Conservation (phyloP, 2,888 invertebrate genomes). For the Caenorhabditis drosophilae region DNA sequence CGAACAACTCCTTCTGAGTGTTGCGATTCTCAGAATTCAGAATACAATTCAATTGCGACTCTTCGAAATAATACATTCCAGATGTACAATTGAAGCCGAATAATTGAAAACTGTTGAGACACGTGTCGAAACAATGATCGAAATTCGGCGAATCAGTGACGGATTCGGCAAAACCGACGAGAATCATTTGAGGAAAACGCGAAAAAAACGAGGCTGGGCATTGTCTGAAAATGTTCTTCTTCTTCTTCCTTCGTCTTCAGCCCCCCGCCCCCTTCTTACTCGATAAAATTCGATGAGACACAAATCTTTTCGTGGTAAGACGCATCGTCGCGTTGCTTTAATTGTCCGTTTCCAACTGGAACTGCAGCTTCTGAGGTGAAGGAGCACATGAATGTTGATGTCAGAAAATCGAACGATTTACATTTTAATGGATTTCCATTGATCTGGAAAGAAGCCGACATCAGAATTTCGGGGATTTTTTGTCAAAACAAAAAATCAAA, state of each 20-base stretch:
- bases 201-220: slow-evolving; percentile 63
- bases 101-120: slow-evolving; percentile 63
- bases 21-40: slow-evolving; percentile 65
- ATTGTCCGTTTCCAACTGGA: slow-evolving; percentile 68
- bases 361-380: slow-evolving; percentile 59
- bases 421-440: slow-evolving; percentile 54
- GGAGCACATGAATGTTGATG: slow-evolving; percentile 16
- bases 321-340: slow-evolving; percentile 57
- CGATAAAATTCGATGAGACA: slow-evolving; percentile 51
- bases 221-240: slow-evolving; percentile 35
- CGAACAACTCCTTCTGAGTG: slow-evolving; percentile 63
- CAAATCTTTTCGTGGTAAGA: slow-evolving; percentile 68
- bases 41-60: slow-evolving; percentile 67
- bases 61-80: slow-evolving; percentile 69
- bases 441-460: slow-evolving; percentile 32
- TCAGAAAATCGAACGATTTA: slow-evolving; percentile 62
- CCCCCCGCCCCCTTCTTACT: slow-evolving; percentile 9
- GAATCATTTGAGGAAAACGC: slow-evolving; percentile 68
- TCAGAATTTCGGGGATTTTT: slow-evolving; percentile 7
- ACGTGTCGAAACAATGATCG: slow-evolving; percentile 68
- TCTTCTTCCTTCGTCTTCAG: neutral
- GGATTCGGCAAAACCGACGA: slow-evolving; percentile 69
- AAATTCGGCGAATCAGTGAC: slow-evolving; percentile 66
- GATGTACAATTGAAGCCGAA: slow-evolving; percentile 67
- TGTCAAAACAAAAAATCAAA: slow-evolving; percentile 12